These are phyloP conservation scores for Cryptoprocta ferox DNA, from an alignment of 2,797 vertebrate species.

Conservation along the genomic window DNA sequence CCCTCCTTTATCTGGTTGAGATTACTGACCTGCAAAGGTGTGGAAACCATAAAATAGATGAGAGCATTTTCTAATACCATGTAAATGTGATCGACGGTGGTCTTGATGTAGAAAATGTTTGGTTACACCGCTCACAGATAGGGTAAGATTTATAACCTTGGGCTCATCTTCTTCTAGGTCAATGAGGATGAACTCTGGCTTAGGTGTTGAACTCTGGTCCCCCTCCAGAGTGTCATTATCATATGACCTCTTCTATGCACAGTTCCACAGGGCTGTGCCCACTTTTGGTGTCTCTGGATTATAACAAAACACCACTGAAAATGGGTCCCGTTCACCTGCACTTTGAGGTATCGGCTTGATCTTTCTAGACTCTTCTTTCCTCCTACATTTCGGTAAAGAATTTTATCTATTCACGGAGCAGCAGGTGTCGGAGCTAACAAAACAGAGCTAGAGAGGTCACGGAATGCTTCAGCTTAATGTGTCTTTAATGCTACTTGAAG, in stretches of 20 bases:
- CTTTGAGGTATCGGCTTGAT: neutral
- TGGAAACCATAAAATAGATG: neutral
- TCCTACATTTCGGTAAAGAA: neutral
- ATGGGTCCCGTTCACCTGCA: neutral
- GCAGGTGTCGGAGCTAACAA: neutral
- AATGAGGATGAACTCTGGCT: neutral
- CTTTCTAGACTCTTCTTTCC: neutral
- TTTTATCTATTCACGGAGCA: neutral
- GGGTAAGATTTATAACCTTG: neutral
- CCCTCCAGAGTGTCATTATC: no score
- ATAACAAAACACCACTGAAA: neutral
- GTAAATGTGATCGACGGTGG: neutral
- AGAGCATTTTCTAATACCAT: neutral
- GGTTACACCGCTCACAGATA: neutral
- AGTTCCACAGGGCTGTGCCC: neutral
- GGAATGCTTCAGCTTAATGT: neutral
- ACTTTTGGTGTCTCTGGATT: neutral
- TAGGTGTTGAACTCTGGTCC: neutral
- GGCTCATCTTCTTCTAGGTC: neutral
- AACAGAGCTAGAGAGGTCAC: neutral
- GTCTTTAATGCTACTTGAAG: neutral
- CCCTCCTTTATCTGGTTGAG: constrained; percentile 11
- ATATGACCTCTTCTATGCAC: neutral
- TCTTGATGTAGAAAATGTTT: neutral
- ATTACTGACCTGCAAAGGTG: neutral